Conservation (phyloP, 2,113 vertebrate genomes). For the Mustela lutreola region DNA sequence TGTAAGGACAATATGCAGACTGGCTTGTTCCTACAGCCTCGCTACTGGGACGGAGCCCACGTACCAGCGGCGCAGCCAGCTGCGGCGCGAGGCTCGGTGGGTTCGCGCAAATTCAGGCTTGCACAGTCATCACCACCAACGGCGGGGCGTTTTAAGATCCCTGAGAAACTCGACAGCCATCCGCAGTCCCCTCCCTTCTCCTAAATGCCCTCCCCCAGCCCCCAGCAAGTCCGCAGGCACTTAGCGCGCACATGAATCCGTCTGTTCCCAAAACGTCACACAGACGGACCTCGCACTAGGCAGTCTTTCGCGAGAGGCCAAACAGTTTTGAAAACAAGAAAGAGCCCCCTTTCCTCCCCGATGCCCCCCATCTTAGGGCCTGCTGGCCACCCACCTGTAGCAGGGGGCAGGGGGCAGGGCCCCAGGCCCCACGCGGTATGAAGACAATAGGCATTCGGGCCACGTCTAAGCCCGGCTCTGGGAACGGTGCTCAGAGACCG, state of each 20-base stretch:
- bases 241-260: accelerated
- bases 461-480: background rate
- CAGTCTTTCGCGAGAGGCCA: background rate
- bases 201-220: accelerated
- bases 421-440: no score
- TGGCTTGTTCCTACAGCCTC: background rate
- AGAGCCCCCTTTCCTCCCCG: background rate
- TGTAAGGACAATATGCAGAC: accelerated
- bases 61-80: accelerated
- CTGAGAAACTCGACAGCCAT: accelerated
- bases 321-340: no score
- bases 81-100: accelerated
- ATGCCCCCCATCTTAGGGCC: background rate
- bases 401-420: background rate
- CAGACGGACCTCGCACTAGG: accelerated
- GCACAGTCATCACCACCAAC: no score
- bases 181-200: background rate
- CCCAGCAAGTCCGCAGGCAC: accelerated
- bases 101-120: accelerated
- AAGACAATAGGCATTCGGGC: background rate
- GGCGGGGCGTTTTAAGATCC: no score
- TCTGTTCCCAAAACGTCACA: no score
- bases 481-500: background rate
- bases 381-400: accelerated
- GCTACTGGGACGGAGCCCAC: accelerated